Evolutionary conservation across 2,797 vertebrate species (phyloP), one percentile per base, ranked within the genome.

Genomic region (Poecilia wingei): DNA sequence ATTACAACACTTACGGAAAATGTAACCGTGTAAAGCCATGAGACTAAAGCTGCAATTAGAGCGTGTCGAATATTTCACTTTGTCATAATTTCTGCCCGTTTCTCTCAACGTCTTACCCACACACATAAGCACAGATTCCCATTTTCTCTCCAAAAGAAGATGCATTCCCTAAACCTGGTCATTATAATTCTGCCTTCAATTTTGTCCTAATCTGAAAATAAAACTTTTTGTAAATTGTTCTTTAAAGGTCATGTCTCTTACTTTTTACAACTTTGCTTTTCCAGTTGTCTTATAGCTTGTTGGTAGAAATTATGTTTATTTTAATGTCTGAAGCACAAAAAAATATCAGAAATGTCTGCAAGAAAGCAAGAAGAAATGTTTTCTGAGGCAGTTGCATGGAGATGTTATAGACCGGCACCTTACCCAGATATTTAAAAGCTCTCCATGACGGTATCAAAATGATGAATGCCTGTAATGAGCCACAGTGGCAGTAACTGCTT

Each of bases 21-120:
- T 89, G 79, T 81, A 57, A 75, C 77, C 1, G 14, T 61, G 43
- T 57, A 57, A 88, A 89, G 82, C 89, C 84, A 90, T 84, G 90
- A 77, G 89, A 86, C 87, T 83, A 70, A 84, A 78, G 78, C 88
- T 84, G 84, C 76, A 88, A 90, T 91, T 91, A 88, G 76, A 75
- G 78, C n/a, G 80, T 81, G 91, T 88, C 90, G 94, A 93, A 94
- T 95, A 94, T 93, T 95, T 95, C 88, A 87, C 81, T 90, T 89
- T 81, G 79, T 82, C 78, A 86, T 89, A 81, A 78, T 64, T 84
- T 31, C 85, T 92, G 93, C 86, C 88, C 93, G 85, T 88, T 82
- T 79, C 76, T 76, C 71, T 57, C 68, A 75, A n/a, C 72, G 79
- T 39, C 33, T 22, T 41, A 68, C 72, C 46, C 79, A 69, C 66